phyloP scores from a whole-genome alignment of 2,797 vertebrate genomes.

The Cyclopterus lumpus region DNA sequence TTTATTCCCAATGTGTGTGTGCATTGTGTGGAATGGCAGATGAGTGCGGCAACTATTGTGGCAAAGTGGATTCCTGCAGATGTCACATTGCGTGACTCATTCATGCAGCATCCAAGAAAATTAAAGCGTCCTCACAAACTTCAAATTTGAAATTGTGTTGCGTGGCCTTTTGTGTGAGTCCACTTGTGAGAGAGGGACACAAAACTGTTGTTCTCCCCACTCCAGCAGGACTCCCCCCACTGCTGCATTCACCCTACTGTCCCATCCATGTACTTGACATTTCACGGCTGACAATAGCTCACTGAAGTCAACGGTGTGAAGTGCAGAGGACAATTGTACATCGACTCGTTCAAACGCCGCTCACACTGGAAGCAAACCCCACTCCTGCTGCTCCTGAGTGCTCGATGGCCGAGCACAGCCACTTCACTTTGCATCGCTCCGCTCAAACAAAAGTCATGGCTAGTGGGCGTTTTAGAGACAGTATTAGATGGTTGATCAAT shows the following conservation, averaged over 20 bases:
- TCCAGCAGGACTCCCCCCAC: slow-evolving; percentile 1
- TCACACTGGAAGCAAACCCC: slow-evolving; percentile 23
- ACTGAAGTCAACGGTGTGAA: slow-evolving; percentile 47
- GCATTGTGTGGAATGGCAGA: background rate
- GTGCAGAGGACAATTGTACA: slow-evolving; percentile 32
- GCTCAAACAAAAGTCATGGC: background rate
- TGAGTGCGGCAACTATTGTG: background rate
- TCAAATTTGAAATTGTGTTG: slow-evolving; percentile 24
- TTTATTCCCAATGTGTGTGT: slow-evolving; percentile 17
- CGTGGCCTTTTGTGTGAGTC: background rate
- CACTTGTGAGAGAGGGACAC: slow-evolving; percentile 1
- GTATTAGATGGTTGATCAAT: background rate
- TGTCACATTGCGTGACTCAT: slow-evolving; percentile 41
- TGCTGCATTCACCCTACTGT: slow-evolving; percentile 4
- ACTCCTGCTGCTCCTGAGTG: slow-evolving; percentile 8
- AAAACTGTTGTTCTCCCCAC: slow-evolving; percentile 8
- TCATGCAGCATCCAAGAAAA: slow-evolving; percentile 11
- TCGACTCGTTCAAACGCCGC: slow-evolving; percentile 51
- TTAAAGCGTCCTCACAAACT: slow-evolving; percentile 19
- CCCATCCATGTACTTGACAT: slow-evolving; percentile 56
- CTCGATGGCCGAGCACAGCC: slow-evolving; percentile 13
- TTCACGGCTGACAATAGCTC: slow-evolving; percentile 44
- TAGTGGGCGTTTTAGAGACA: slow-evolving; percentile 13
- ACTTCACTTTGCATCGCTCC: slow-evolving; percentile 39
- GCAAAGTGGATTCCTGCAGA: slow-evolving; percentile 36